A percentile compares a stretch with the other conserved stretches of the same genome.
Evolutionary conservation across 2,888 invertebrate genomes (phyloP).

Genomic region (Drosophila affinis): DNA sequence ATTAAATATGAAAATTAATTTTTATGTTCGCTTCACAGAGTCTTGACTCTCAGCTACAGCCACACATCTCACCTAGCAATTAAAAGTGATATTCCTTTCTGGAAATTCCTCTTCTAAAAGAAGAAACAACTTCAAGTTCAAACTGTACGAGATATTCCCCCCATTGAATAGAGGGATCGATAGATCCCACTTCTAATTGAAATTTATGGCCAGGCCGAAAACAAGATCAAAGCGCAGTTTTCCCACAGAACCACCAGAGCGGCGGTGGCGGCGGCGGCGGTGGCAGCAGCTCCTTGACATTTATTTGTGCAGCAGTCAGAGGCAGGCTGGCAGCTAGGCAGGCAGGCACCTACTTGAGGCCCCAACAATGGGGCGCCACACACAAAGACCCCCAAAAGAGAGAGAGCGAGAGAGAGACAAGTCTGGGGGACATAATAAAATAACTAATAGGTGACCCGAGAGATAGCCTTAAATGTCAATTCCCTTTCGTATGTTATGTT

Average conservation of each 20-base stretch:
- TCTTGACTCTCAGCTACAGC: background rate
- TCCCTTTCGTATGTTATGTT: constrained; percentile 32
- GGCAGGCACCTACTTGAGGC: constrained; percentile 40
- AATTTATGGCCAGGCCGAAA: constrained; percentile 50
- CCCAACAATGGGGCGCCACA: constrained; percentile 48
- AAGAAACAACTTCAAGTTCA: constrained; percentile 30
- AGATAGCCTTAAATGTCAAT: constrained; percentile 73
- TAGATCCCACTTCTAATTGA: constrained; percentile 33
- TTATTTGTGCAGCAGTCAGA: constrained; percentile 36
- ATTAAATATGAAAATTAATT: constrained; percentile 71
- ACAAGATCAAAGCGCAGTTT: constrained; percentile 67
- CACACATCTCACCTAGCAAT: constrained; percentile 31
- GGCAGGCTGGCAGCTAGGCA: constrained; percentile 6
- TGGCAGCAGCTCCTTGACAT: constrained; percentile 44
- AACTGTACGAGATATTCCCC: constrained; percentile 1
- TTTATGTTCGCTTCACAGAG: constrained; percentile 52
- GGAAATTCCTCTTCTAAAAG: constrained; percentile 4
- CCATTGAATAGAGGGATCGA: background rate
- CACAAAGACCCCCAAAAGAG: constrained; percentile 21
- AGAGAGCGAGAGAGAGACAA: constrained; percentile 28
- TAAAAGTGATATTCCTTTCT: constrained; percentile 23
- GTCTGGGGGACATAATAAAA: constrained; percentile 52
- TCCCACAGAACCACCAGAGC: constrained; percentile 51
- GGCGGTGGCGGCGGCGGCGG: background rate
- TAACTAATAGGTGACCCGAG: constrained; percentile 64